phyloP scores from a whole-genome alignment of 1,140 invertebrate genomes.

The Amyelois transitella region DNA sequence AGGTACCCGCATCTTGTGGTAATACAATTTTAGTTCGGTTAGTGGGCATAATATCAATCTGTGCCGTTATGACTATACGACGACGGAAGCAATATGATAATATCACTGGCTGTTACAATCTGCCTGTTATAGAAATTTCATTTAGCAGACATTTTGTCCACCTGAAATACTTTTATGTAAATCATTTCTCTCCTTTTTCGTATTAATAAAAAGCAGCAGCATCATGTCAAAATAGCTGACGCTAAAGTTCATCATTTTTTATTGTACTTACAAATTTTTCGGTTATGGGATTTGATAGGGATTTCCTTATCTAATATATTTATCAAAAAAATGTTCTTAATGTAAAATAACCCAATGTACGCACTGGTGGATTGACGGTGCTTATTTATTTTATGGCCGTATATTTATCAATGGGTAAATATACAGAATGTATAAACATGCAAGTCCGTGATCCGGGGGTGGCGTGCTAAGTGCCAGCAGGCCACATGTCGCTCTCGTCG shows the following conservation, averaged over 20 bases:
- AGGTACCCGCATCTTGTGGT: slow-evolving; percentile 36
- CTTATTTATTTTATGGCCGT: slow-evolving; percentile 10
- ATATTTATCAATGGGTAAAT: slow-evolving; percentile 23
- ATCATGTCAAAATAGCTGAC: too few relatives aligned
- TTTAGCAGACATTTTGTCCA: too few relatives aligned
- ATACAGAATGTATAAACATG: neutral
- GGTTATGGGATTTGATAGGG: too few relatives aligned
- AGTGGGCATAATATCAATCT: neutral
- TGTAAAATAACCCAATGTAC: neutral
- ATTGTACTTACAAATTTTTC: too few relatives aligned
- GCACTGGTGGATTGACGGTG: neutral
- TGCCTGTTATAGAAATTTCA: too few relatives aligned
- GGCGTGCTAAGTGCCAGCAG: slow-evolving; percentile 65
- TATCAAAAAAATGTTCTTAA: neutral
- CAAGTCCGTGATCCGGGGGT: slow-evolving; percentile 4
- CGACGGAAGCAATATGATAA: neutral
- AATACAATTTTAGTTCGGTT: neutral
- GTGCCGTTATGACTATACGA: neutral
- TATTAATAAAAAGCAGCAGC: too few relatives aligned
- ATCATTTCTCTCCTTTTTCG: too few relatives aligned
- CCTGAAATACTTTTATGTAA: too few relatives aligned
- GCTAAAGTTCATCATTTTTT: too few relatives aligned
- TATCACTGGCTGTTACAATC: too few relatives aligned
- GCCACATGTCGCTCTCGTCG: slow-evolving; percentile 71
- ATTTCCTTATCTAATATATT: too few relatives aligned